Evolutionary conservation across 1,140 invertebrate genomes (phyloP), one percentile per base, ranked within the genome.

Genomic region (Chironomus tepperi): DNA sequence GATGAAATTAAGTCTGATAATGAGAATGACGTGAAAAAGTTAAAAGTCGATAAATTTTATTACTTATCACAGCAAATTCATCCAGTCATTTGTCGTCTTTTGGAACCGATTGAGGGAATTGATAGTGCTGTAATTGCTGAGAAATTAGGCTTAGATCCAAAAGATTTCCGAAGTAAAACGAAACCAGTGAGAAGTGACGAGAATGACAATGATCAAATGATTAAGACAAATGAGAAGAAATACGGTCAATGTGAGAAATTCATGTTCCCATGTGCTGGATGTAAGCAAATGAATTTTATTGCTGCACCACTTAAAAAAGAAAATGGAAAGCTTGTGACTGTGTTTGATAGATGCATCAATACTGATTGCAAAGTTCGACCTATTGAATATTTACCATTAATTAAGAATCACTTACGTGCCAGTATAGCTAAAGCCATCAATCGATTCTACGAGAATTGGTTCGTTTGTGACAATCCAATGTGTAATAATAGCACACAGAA

Each of bases 101-200:
- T 95, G 80, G 95, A 98, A 76, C 97, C 97, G 15, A 94, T 99
- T 43, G 94, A 98, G 77, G 95, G 95, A 2, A 93, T 94, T 74
- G 96, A 99, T 84, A 88, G 92, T 24, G 91, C 90, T 74, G 87
- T 92, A 75, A 89, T 99, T 72, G 97, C 97, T 3, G 89, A 96
- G 79, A 91, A 91, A 80, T 85, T 99, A 74, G 97, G 97, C 82
- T 79, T 89, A 18, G 88, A 90, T 80, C 84, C 84, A 1, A 79
- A 73, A 15, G 79, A 81, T 73, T 83, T 81, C 73, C 81, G 81
- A 42, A 81, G 81, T 76, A 78, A 80, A 76, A 80, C 77, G 0
- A 75, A 81, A 76, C 75, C 77, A 80, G 57, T 77, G 75, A n/a
- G 79, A 79, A 43, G 76, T 74, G 75, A 77, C 0, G 80, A 81